phyloP scores from a whole-genome alignment of 2,113 vertebrate genomes.

The Phoenicopterus ruber region DNA sequence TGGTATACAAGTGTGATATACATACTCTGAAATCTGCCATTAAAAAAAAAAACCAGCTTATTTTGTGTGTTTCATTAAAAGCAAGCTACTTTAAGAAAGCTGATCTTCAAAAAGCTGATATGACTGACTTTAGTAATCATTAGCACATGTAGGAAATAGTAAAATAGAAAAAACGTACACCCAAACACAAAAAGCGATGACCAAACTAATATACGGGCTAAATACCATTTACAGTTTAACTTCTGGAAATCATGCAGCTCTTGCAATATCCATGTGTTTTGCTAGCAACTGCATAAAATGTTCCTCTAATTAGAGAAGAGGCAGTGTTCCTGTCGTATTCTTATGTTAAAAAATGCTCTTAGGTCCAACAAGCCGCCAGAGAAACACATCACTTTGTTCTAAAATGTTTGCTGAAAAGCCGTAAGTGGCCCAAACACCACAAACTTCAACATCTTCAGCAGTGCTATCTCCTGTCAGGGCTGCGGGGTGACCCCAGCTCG shows the following conservation, averaged over 20 bases:
- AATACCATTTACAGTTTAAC: background rate
- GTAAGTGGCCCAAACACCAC: background rate
- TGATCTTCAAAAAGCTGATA: background rate
- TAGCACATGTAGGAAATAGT: background rate
- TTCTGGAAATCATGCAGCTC: background rate
- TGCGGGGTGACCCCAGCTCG: background rate
- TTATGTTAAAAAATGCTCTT: background rate
- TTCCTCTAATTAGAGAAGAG: background rate
- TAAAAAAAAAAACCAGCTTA: background rate
- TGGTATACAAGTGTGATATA: background rate
- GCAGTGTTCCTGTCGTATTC: background rate
- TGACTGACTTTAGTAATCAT: background rate
- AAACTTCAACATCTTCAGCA: constrained; percentile 1
- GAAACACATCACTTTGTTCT: background rate
- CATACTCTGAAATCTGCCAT: background rate
- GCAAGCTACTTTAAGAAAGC: background rate
- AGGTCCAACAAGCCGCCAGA: background rate
- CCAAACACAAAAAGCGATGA: background rate
- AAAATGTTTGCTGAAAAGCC: constrained; percentile 17
- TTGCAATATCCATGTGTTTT: background rate
- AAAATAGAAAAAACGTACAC: background rate
- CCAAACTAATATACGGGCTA: background rate
- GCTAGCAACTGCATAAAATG: background rate
- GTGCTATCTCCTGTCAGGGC: background rate
- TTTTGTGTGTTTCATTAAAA: background rate